Percentiles rank a stretch among this genome's conserved stretches.
Evolutionary conservation across 1,140 invertebrate genomes (phyloP).

Genomic region (Lepidurus packardi): DNA sequence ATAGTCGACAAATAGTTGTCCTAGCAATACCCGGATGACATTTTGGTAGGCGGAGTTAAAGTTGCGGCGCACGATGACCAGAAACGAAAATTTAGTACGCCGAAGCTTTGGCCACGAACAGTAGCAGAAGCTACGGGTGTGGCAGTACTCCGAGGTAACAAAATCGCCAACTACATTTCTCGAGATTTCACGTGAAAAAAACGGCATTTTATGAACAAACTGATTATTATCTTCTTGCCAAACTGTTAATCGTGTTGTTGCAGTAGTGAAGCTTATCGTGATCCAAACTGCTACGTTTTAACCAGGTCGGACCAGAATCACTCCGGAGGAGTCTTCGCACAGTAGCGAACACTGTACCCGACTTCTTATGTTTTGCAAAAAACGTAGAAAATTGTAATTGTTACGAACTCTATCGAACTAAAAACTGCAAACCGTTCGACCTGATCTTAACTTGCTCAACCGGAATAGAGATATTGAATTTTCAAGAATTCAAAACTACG

Average conservation of each 20-base stretch:
- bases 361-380: too few species aligned
- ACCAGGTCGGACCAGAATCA: too few species aligned
- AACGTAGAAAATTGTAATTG: too few species aligned
- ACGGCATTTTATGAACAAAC: neutral
- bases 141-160: slow-evolving; percentile 1
- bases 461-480: too few species aligned
- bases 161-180: slow-evolving; percentile 2
- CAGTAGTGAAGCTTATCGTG: too few species aligned
- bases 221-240: neutral
- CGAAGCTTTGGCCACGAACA: neutral
- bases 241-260: neutral
- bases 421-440: too few species aligned
- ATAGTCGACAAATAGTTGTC: slow-evolving; percentile 1
- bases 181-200: neutral
- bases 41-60: neutral
- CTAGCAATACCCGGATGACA: neutral
- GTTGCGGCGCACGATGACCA: neutral
- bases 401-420: too few species aligned
- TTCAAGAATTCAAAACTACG: too few species aligned
- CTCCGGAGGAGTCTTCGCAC: too few species aligned
- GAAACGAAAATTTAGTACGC: slow-evolving; percentile 10
- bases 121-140: slow-evolving; percentile 8
- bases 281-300: too few species aligned
- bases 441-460: too few species aligned
- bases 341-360: too few species aligned